Base-by-base conservation (phyloP, 1,140 invertebrate species). In the Sycophila sp. region DNA sequence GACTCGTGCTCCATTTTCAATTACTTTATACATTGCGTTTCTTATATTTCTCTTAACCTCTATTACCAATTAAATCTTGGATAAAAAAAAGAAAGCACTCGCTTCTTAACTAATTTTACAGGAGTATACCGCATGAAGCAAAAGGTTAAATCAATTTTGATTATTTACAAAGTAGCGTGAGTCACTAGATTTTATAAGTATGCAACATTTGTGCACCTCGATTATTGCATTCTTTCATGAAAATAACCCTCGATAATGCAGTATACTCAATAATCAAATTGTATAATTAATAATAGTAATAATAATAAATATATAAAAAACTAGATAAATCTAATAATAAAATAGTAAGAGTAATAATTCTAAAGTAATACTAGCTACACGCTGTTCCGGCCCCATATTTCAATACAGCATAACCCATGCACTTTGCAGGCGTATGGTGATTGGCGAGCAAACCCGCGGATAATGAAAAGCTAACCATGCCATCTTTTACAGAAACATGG, bases 371-470 rank as follows among this genome's bases (percentile, higher is more conserved):
- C 78, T 81, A 84, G 83, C 81, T 80, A 80, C 80, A 84, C 80
- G 79, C 77, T 83, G 72, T 80, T 80, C 75, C 77, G 73, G 74
- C 76, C 77, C 76, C 76, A 82, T 80, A 84, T 80, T 81, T 83
- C 75, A 83, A 83, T 83, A 81, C 77, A 83, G 80, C 83, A 84
- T 85, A 83, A 71, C 34, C 80, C 83, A 84, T 85, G 83, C 83
- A 83, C 71, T 65, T 55, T 81, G 76, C 79, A 85, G 78, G 81
- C 82, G 78, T n/a, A n/a, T n/a, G n/a, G n/a, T n/a, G n/a, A n/a
- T n/a, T n/a, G n/a, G n/a, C n/a, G n/a, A n/a, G n/a, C n/a, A n/a
- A n/a, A n/a, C n/a, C n/a, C n/a, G n/a, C n/a, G n/a, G n/a, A n/a
- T n/a, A n/a, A n/a, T n/a, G n/a, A n/a, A n/a, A n/a, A n/a, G n/a